Base-by-base conservation (phyloP, 2,888 invertebrate genomes). In the Apeira syringaria region DNA sequence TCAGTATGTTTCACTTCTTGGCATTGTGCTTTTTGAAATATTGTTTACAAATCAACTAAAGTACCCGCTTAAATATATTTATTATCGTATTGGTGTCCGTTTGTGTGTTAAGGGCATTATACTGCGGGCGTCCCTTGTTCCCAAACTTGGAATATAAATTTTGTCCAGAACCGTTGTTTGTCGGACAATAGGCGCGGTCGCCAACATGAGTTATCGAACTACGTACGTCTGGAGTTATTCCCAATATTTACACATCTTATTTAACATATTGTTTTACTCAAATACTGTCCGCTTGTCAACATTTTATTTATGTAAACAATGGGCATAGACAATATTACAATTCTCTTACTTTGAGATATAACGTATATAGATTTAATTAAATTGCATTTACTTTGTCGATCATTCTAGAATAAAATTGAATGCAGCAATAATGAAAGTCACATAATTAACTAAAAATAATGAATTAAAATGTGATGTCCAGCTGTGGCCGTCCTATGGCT, bases 131-230 rank as follows among this genome's bases (percentile, higher is more conserved):
- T 60, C 57, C 67, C 64, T 60, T 64, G 68, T 62, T 50, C 57
- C 65, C 55, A 71, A 80, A 85, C 77, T 82, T 82, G 61, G 77
- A 70, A 77, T 80, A 83, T 81, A 85, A 82, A 83, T 84, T 82
- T 74, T 68, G 68, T 66, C 63, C 55, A 63, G 62, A 18, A 62
- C 68, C 59, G 70, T 74, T 80, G 79, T 83, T 80, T 79, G 81
- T 74, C 71, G 68, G 63, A 76, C 77, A 82, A 81, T 77, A 75
- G 78, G 70, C 74, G 52, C 60, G 67, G 64, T 65, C 70, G 74
- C 71, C 72, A 73, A 82, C 77, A 78, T 82, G 83, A 83, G 80
- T 84, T 83, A 83, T 76, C 64, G 69, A 64, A 63, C 72, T 71
- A 69, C 72, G 74, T 79, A 78, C 74, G 73, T 79, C 75, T 77